These are phyloP conservation scores for Gymnodraco acuticeps DNA, from an alignment of 2,797 vertebrate genomes.

Conservation along the genomic window DNA sequence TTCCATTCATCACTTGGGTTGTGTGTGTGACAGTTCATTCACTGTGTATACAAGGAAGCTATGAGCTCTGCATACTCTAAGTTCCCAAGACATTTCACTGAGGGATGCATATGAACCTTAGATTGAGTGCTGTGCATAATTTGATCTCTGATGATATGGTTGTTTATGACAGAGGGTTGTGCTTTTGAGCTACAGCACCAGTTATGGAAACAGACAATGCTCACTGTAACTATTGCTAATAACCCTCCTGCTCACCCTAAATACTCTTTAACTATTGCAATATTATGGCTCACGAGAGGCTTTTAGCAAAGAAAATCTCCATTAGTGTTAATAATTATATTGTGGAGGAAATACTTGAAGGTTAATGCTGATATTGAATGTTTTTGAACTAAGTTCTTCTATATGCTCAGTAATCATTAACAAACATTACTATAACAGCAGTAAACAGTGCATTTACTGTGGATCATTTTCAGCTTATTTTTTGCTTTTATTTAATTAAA, in stretches of 20 bases:
- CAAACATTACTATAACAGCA: neutral
- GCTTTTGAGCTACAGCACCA: slow-evolving; percentile 15
- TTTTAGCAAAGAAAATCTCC: neutral
- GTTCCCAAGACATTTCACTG: slow-evolving; percentile 59
- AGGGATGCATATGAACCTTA: slow-evolving; percentile 61
- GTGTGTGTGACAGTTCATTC: slow-evolving; percentile 72
- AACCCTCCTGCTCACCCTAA: neutral
- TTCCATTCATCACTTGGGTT: slow-evolving; percentile 72
- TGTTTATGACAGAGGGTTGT: slow-evolving; percentile 51
- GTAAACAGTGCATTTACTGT: neutral
- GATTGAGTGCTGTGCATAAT: slow-evolving; percentile 58
- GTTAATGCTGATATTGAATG: neutral
- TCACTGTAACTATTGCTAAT: neutral
- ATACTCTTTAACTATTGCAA: neutral
- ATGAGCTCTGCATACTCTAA: slow-evolving; percentile 64
- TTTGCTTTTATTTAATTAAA: neutral
- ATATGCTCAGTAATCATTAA: neutral
- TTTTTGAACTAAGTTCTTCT: neutral
- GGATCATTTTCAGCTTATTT: neutral
- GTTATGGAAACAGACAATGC: slow-evolving; percentile 21
- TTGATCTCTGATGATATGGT: slow-evolving; percentile 48
- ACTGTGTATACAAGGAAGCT: slow-evolving; percentile 59
- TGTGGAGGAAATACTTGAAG: neutral
- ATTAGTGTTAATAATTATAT: neutral
- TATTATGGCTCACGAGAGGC: neutral